Evolutionary conservation across 2,797 vertebrate genomes (phyloP), one percentile per base, ranked within the genome.

Genomic region (Spheniscus humboldti): DNA sequence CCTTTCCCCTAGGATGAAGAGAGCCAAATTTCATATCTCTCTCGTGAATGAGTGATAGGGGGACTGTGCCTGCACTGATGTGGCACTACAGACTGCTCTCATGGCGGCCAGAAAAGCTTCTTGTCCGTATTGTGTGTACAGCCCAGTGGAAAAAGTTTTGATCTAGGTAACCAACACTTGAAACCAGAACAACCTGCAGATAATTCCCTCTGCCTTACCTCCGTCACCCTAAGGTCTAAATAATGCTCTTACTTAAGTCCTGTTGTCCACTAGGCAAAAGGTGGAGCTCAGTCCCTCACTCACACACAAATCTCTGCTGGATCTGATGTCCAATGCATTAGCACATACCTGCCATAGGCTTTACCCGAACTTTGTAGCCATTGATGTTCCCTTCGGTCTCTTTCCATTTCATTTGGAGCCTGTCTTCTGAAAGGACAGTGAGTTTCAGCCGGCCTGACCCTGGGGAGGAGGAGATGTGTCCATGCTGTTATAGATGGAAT

Each of bases 341-440:
- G 35, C 48, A 75, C 93, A 0, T 95, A 99, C 99, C 99, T 98
- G 99, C 99, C 97, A 99, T 98, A 59, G 99, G 98, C 93, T 98
- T 99, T 52, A 99, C 99, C 93, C 98, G 98, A 79, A 99, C 98
- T 96, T 99, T 99, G 98, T 99, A 99, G 68, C 99, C 99, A 13
- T 98, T 99, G 90, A 98, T 94, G 4, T 96, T 98, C 23, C 98
- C 98, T 39, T 99, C 99, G 0, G 98, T 97, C 91, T 99, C 99
- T 90, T 98, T 99, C 99, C 99, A 99, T 93, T 99, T 99, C 98
- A 99, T 99, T 96, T 99, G 99, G 45, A 99, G 98, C 67, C 98
- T 98, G 97, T 99, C 99, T 97, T 99, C 99, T 0, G 99, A 98
- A 33, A 99, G 98, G 47, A 99, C 99, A 0, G 98, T 98, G 90